These are phyloP conservation scores for Venusia cambrica DNA, from an alignment of 2,888 invertebrate genomes.

Conservation along the genomic window DNA sequence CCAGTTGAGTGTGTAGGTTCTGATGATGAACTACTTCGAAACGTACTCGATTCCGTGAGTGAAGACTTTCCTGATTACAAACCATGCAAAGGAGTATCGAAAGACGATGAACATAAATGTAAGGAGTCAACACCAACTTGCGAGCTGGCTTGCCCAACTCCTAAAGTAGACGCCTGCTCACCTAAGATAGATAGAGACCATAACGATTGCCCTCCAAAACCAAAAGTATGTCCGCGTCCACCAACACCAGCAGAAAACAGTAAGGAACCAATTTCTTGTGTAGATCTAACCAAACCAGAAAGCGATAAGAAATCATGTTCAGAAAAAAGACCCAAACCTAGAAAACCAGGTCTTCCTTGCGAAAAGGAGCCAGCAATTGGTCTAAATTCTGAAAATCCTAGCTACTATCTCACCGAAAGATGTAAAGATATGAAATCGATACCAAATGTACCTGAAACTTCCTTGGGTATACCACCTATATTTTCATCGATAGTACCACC, in stretches of 20 bases:
- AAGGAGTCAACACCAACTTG: slow-evolving; percentile 1
- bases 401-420: slow-evolving; percentile 10
- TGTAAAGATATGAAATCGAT: slow-evolving; percentile 11
- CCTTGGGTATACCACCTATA: too few species aligned
- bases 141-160: too few species aligned
- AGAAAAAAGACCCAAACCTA: slow-evolving; percentile 14
- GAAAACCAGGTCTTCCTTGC: slow-evolving; percentile 1
- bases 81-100: slow-evolving; percentile 26
- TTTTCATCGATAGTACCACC: too few species aligned
- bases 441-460: slow-evolving; percentile 2
- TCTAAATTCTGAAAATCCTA: slow-evolving; percentile 5
- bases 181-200: too few species aligned
- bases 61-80: slow-evolving; percentile 40
- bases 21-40: slow-evolving; percentile 35
- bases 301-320: slow-evolving; percentile 7
- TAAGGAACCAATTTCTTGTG: too few species aligned
- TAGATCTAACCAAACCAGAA: too few species aligned
- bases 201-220: slow-evolving; percentile 3
- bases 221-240: too few species aligned
- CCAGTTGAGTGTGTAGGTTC: slow-evolving; percentile 34
- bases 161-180: too few species aligned
- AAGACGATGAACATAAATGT: slow-evolving; percentile 12
- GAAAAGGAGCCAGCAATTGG: slow-evolving; percentile 14
- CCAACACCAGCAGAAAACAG: too few species aligned
- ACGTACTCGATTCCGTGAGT: slow-evolving; percentile 30